Evolutionary conservation across 2,797 vertebrate species (phyloP).

Genomic region (Tachyglossus aculeatus): DNA sequence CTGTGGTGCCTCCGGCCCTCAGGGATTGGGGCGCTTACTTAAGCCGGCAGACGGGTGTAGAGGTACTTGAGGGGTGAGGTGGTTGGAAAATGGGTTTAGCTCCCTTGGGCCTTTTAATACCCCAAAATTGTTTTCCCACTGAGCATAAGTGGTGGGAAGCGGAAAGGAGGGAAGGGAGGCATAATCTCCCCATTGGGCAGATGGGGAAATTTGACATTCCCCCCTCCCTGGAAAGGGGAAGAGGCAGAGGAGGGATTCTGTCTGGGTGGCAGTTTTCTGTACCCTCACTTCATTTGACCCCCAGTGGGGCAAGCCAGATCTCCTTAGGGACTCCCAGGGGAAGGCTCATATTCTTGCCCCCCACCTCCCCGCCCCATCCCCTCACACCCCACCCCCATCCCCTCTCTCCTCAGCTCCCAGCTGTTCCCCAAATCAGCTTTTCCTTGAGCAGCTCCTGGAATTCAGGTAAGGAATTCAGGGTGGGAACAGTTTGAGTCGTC

Average conservation of each 20-base stretch:
- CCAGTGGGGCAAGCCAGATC: neutral
- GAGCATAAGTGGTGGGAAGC: too few species aligned
- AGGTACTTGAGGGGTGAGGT: conserved; percentile 41
- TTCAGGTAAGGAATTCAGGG: conserved; percentile 78
- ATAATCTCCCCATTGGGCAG: too few species aligned
- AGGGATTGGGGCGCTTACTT: conserved; percentile 89
- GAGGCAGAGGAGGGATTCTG: neutral
- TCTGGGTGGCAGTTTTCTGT: neutral
- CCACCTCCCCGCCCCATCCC: too few species aligned
- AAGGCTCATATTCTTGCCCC: too few species aligned
- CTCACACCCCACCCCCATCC: neutral
- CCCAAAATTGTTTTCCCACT: too few species aligned
- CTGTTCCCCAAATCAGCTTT: conserved; percentile 85
- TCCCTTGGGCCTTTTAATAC: too few species aligned
- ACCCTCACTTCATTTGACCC: neutral
- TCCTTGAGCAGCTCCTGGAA: conserved; percentile 86
- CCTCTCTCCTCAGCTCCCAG: conserved; percentile 80
- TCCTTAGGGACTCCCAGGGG: neutral
- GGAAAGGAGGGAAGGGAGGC: too few species aligned
- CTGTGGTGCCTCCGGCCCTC: conserved; percentile 82
- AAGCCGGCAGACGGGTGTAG: conserved; percentile 81
- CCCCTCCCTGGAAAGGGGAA: neutral
- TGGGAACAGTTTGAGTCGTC: neutral
- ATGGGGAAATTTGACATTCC: neutral
- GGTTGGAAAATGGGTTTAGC: neutral